A percentile compares a stretch with the other conserved stretches of the same genome.
Evolutionary conservation across 2,888 invertebrate species (phyloP).

Genomic region (Conops quadrifasciatus): DNA sequence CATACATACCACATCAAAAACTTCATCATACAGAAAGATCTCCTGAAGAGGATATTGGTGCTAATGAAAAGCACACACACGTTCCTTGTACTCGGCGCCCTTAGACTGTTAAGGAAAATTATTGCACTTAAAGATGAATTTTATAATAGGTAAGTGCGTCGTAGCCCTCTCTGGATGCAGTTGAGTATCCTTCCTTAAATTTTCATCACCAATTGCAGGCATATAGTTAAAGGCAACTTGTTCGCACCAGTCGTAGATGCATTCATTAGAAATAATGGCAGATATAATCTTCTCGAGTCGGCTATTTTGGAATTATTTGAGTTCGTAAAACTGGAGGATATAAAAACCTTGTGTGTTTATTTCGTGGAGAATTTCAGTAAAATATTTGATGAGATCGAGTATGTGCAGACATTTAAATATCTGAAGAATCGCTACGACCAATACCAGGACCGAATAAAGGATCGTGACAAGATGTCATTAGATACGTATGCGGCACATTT

Average conservation of each 20-base stretch:
- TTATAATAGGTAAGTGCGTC: conserved; percentile 75
- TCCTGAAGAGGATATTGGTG: conserved; percentile 92
- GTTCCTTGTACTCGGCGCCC: conserved; percentile 94
- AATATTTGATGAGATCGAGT: conserved; percentile 92
- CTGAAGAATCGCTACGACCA: conserved; percentile 89
- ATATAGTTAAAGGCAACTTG: conserved; percentile 92
- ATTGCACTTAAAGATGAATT: conserved; percentile 98
- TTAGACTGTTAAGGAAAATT: conserved; percentile 96
- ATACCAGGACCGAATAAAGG: conserved; percentile 89
- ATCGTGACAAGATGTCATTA: conserved; percentile 77
- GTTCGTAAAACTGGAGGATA: conserved; percentile 94
- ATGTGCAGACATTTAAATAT: conserved; percentile 97
- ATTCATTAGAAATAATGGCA: conserved; percentile 94
- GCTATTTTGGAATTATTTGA: conserved; percentile 99
- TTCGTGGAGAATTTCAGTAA: conserved; percentile 97
- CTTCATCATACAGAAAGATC: conserved; percentile 95
- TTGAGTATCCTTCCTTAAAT: background rate
- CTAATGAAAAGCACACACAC: conserved; percentile 97
- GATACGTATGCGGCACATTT: conserved; percentile 69
- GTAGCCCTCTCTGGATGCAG: background rate
- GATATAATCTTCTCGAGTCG: conserved; percentile 98
- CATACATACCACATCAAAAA: conserved; percentile 99
- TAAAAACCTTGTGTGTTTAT: conserved; percentile 89
- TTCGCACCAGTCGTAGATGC: conserved; percentile 97
- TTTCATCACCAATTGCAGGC: conserved; percentile 66